These are phyloP conservation scores for Copidosoma floridanum DNA, from an alignment of 1,140 invertebrate genomes.

Conservation along the genomic window DNA sequence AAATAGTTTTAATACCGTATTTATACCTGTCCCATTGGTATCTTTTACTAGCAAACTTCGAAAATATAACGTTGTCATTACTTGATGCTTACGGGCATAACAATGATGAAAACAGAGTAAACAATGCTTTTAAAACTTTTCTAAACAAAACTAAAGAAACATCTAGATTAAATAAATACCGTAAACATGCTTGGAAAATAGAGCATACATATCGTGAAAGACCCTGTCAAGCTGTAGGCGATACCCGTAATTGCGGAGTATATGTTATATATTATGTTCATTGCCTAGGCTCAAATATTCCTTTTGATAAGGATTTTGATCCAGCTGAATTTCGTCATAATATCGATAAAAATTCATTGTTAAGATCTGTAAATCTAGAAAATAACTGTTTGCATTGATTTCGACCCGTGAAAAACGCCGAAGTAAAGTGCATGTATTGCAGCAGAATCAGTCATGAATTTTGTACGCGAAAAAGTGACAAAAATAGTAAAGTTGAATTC, in stretches of 20 bases:
- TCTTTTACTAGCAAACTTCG: conserved; percentile 16
- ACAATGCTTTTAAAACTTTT: conserved; percentile 1
- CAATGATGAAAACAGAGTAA: background rate
- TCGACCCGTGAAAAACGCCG: background rate
- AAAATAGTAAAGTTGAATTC: background rate
- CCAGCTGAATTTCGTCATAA: background rate
- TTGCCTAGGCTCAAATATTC: background rate
- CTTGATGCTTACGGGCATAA: conserved; percentile 23
- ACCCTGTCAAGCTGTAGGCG: background rate
- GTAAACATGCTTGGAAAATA: background rate
- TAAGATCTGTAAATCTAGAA: background rate
- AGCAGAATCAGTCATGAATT: background rate
- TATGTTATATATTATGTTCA: background rate
- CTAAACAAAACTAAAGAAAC: background rate
- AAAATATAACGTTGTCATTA: conserved; percentile 7
- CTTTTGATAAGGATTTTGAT: background rate
- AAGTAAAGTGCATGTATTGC: background rate
- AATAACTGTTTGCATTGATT: background rate
- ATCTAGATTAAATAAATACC: background rate
- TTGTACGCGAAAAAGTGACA: background rate
- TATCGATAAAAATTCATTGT: background rate
- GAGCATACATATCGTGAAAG: background rate
- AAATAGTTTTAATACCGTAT: conserved; percentile 23
- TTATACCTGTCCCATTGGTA: conserved; percentile 14
- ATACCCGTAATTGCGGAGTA: background rate